Percentiles rank a stretch among this genome's conserved stretches.
These are phyloP conservation scores for Hirtodrosophila histrioides DNA, from an alignment of 2,888 invertebrate genomes.

Conservation along the genomic window DNA sequence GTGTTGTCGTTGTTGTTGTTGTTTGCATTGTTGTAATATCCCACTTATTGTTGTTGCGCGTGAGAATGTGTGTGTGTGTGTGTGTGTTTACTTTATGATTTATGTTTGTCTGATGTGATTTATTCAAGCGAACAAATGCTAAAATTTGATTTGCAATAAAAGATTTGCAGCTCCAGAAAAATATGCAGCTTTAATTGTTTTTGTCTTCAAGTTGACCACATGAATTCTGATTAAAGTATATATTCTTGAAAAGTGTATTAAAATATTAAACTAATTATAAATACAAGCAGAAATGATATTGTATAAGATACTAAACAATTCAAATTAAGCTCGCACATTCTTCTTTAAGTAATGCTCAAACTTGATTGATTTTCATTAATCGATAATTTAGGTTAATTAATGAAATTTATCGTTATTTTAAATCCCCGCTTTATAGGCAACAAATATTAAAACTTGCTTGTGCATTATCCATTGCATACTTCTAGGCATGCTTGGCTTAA, in stretches of 20 bases:
- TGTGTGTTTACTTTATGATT: conserved; percentile 74
- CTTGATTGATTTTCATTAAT: too few species aligned
- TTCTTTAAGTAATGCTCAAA: too few species aligned
- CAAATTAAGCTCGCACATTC: too few species aligned
- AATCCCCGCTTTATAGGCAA: background rate
- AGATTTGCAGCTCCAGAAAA: conserved; percentile 45
- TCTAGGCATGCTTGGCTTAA: conserved; percentile 1
- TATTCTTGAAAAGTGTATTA: too few species aligned
- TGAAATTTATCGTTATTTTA: too few species aligned
- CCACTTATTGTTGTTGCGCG: conserved; percentile 47
- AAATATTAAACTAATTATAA: too few species aligned
- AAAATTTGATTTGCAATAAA: conserved; percentile 71
- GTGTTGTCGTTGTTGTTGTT: conserved; percentile 47
- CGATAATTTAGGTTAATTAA: background rate
- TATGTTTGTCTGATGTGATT: conserved; percentile 82
- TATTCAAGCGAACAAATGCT: conserved; percentile 79
- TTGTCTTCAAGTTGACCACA: background rate
- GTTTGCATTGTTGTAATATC: conserved; percentile 34
- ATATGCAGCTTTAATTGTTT: conserved; percentile 50
- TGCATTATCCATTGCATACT: conserved; percentile 34
- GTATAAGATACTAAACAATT: too few species aligned
- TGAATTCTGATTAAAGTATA: too few species aligned
- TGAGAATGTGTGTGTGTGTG: conserved; percentile 13
- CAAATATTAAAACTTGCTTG: rapidly evolving
- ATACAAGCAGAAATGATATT: too few species aligned